Base-by-base conservation (phyloP, 2,797 vertebrate species). In the Melanotaenia maccullochi region DNA sequence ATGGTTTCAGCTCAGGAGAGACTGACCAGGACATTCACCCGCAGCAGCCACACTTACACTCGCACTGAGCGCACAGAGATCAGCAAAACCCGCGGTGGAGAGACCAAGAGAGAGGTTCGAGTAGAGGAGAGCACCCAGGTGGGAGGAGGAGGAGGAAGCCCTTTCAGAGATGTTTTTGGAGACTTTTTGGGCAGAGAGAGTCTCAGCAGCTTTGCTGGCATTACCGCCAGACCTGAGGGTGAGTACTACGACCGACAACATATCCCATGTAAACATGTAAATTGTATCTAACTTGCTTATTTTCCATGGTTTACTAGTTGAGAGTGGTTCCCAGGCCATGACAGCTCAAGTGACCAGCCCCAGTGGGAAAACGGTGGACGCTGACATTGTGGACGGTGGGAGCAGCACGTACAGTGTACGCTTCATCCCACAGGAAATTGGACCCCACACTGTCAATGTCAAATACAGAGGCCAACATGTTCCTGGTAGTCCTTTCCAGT, bases 1-100 rank as follows among this genome's bases (percentile, higher is more conserved):
- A 99, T 98, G 98, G 96, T 99, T 84, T 98, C 98, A 0, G 98
- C 98, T 71, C 98, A 99, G 93, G 98, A 99, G 91, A 96, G 97
- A 28, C 93, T 99, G 81, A 97, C 97, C 0, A 94, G 96, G 66
- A 98, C 95, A 0, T 98, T 99, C 90, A 98, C 97, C 0, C 96
- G 97, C 78, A 99, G 98, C 94, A 99, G 98, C 90, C 97, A 99
- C 93, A 98, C 96, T 0, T 99, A 99, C 88, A 98, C 97, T 0
- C 96, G 98, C 84, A 99, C 98, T 0, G 98, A 99, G 91, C 96
- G 98, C 90, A 99, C 98, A 0, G 97, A 99, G 93, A 97, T 99
- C 92, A 99, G 98, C 94, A 98, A 99, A 91, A 96, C 94, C 0
- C 94, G 96, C 0, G 97, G 94, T 0, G 98, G 97, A 1, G 98